Evolutionary conservation across 2,888 invertebrate genomes (phyloP), one percentile per base, ranked within the genome.

Genomic region (Gibbula magus): DNA sequence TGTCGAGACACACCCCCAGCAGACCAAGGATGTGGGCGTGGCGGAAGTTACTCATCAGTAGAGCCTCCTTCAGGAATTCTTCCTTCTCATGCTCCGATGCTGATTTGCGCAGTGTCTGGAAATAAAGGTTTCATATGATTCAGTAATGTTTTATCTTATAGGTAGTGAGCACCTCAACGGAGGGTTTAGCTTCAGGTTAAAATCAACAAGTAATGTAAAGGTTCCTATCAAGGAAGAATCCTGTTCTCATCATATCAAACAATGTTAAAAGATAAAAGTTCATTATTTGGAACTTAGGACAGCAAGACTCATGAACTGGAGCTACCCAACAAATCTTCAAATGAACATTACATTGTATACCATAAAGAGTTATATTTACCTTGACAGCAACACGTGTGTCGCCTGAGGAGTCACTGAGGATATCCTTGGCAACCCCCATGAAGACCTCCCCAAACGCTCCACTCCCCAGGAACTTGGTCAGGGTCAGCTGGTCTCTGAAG

Each of bases 401-500:
- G 8, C 89, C 90, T 20, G 88, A 84, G 35, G 84, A 85, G 20
- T 87, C 87, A 80, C 87, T 86, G 2, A 90, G 79, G 35, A 91
- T 90, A 82, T 90, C 88, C 73, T 87, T 88, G 73, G 97, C 96
- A 82, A 96, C 94, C 0, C 99, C 99, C 94, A 98, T 97, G 92
- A 96, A 98, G 0, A 99, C 99, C 93, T 99, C 98, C 0, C 99
- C 99, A 91, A 99, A 99, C 0, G 98, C 98, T 0, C 99, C 99
- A 81, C 97, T 96, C 0, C 99, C 99, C 77, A 99, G 94, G 91
- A 98, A 97, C 90, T 97, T 97, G 18, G 96, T 96, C 39, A 98
- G 93, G 0, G 96, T 96, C 80, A 99, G 96, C 91, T 98, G 97
- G 84, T 96, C 96, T 82, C 96, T 95, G 53, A 95, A 94, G 81